Conservation (phyloP, 2,113 vertebrate genomes). For the Scortum barcoo region DNA sequence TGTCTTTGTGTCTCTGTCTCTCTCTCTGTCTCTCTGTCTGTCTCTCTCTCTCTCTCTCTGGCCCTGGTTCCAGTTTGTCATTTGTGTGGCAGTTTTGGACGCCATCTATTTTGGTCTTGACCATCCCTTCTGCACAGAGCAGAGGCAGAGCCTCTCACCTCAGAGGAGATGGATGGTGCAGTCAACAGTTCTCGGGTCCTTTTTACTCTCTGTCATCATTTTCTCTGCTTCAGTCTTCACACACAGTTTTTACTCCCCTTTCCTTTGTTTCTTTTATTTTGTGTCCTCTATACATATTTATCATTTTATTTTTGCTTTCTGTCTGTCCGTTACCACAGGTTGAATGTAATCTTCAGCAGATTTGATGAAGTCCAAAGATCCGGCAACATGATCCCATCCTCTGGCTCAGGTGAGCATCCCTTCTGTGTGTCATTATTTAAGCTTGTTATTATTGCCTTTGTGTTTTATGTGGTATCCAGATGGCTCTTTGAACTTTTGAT, state of each 20-base stretch:
- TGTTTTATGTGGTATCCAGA: not conserved
- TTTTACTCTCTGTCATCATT: not conserved
- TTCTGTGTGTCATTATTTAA: not conserved
- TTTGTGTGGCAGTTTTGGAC: constrained; percentile 25
- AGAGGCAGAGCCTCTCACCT: constrained; percentile 36
- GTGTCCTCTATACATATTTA: not conserved
- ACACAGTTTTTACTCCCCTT: not conserved
- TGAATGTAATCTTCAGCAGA: constrained; percentile 99
- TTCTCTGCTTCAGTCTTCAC: not conserved
- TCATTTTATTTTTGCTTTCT: not conserved
- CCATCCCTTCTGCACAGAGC: constrained; percentile 2
- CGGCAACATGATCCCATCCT: constrained; percentile 95
- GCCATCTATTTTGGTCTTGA: constrained; percentile 49
- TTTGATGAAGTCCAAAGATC: constrained; percentile 99
- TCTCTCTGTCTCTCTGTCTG: constrained; percentile 3
- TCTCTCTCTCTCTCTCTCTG: not conserved
- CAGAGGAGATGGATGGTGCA: constrained; percentile 6
- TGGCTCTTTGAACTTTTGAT: not conserved
- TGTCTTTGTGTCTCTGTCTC: not conserved
- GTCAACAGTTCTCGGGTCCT: not conserved
- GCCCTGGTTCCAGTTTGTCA: constrained; percentile 30
- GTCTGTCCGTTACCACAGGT: constrained; percentile 76
- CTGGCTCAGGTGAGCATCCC: constrained; percentile 89
- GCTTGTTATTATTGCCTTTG: not conserved
- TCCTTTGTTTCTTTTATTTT: not conserved